Percentiles rank a stretch among this genome's conserved stretches.
These are phyloP conservation scores for Ctenochaetus hawaiiensis DNA, from an alignment of 2,797 vertebrate genomes.

Conservation along the genomic window DNA sequence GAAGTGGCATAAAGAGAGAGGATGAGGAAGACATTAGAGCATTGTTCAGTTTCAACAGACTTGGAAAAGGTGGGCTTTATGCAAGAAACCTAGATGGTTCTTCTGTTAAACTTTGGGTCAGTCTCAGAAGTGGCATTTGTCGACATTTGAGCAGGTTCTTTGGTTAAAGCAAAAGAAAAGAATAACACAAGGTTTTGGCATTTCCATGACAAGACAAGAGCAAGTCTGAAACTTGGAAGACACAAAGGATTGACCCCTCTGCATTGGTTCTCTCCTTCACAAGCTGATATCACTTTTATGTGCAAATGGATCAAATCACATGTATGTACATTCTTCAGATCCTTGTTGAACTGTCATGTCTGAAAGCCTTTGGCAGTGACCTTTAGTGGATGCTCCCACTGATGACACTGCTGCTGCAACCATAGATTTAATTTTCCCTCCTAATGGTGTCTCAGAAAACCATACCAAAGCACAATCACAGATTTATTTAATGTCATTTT, in stretches of 20 bases:
- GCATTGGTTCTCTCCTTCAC: not conserved
- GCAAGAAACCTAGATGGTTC: slow-evolving; percentile 26
- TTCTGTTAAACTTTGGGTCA: slow-evolving; percentile 29
- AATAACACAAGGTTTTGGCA: not conserved
- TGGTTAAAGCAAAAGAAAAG: not conserved
- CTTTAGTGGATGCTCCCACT: not conserved
- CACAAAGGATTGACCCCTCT: not conserved
- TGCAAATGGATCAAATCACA: not conserved
- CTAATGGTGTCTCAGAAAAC: not conserved
- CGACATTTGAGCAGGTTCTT: not conserved
- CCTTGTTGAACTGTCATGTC: not conserved
- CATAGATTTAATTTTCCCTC: not conserved
- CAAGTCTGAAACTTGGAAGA: not conserved
- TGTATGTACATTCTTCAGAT: not conserved
- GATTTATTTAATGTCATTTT: not conserved
- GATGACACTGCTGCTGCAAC: not conserved
- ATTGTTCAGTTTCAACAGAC: slow-evolving; percentile 52
- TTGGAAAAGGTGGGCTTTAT: slow-evolving; percentile 42
- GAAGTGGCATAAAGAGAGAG: slow-evolving; percentile 25
- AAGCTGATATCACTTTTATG: not conserved
- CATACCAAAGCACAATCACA: not conserved
- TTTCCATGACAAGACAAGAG: not conserved
- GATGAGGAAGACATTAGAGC: slow-evolving; percentile 46
- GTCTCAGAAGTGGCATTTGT: not conserved
- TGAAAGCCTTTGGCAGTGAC: slow-evolving; percentile 12